A percentile compares a stretch with the other conserved stretches of the same genome.
Conservation (phyloP, 2,888 invertebrate species). For the Eilema depressum region DNA sequence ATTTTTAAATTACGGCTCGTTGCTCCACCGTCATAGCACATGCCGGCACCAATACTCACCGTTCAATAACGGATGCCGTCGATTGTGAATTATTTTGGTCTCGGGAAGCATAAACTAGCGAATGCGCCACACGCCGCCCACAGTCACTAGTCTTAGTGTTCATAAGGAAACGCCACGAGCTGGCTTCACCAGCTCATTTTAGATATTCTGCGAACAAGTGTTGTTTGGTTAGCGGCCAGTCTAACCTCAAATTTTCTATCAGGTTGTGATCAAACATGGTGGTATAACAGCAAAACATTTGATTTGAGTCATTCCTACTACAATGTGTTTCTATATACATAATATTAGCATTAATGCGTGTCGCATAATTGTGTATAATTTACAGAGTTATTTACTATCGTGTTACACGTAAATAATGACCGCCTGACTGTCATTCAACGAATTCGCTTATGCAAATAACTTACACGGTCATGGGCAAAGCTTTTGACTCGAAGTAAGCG, state of each 20-base stretch:
- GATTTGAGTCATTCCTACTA: neutral
- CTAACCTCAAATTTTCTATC: conserved; percentile 25
- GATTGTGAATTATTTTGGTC: conserved; percentile 84
- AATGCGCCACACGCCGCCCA: conserved; percentile 62
- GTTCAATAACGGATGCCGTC: conserved; percentile 76
- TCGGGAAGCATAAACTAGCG: conserved; percentile 78
- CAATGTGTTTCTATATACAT: neutral
- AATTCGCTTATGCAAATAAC: conserved; percentile 73
- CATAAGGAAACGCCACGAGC: conserved; percentile 71
- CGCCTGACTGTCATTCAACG: conserved; percentile 65
- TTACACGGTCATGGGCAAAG: conserved; percentile 58
- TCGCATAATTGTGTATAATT: conserved; percentile 53
- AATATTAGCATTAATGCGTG: neutral
- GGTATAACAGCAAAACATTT: conserved; percentile 41
- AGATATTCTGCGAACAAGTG: conserved; percentile 62
- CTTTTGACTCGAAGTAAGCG: conserved; percentile 61
- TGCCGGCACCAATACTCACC: conserved; percentile 57
- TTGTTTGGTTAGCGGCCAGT: conserved; percentile 29
- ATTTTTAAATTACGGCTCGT: conserved; percentile 56
- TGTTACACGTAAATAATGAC: conserved; percentile 69
- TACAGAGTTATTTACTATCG: conserved; percentile 59
- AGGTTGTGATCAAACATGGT: conserved; percentile 28
- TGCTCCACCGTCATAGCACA: conserved; percentile 53
- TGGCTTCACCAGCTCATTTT: conserved; percentile 53
- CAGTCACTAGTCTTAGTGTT: conserved; percentile 57